Evolutionary conservation across 2,113 vertebrate genomes (phyloP), one percentile per base, ranked within the genome.

Genomic region (Thunnus maccoyii): DNA sequence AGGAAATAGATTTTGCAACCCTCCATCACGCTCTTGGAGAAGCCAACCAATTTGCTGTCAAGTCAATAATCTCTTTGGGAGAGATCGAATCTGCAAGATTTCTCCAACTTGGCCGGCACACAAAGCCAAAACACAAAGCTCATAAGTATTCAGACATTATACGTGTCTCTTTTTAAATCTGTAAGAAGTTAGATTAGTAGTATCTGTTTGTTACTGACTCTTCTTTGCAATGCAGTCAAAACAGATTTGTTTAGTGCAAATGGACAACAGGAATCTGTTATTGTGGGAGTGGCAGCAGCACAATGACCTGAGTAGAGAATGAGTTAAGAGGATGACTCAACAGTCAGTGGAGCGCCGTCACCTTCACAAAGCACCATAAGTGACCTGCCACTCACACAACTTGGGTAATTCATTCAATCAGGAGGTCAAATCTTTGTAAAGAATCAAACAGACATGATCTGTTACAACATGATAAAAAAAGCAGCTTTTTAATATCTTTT

Each of bases 31-130:
- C 69, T 83, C 85, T 82, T 20, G 65, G 75, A 88, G 72, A 65
- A 11, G 41, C 25, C 72, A n/a, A 72, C 64, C 72, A 83, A 85
- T 88, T 82, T 84, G 52, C 82, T 54, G 74, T 86, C 51, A 88
- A 83, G 80, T 91, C 82, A 86, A 85, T 88, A 88, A 88, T 78
- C 68, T 83, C 72, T 85, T 48, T 52, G 60, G 67, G 52, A 54
- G 51, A 78, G 61, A 91, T 84, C 0, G 12, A 83, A 85, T 65
- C 76, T 54, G 22, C 18, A 44, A 69, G 72, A 77, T 76, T 69
- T 65, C 27, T 77, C 25, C 52, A 73, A 88, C 13, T 63, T 57
- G 58, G 50, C 69, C 48, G 18, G 2, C 36, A 30, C 16, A 68
- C 22, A 25, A 54, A 64, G 18, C 16, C 60, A 20, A 46, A 56